Percentiles rank a stretch among this genome's conserved stretches.
phyloP scores from a whole-genome alignment of 2,888 invertebrate genomes.

The Eutolmus rufibarbis region DNA sequence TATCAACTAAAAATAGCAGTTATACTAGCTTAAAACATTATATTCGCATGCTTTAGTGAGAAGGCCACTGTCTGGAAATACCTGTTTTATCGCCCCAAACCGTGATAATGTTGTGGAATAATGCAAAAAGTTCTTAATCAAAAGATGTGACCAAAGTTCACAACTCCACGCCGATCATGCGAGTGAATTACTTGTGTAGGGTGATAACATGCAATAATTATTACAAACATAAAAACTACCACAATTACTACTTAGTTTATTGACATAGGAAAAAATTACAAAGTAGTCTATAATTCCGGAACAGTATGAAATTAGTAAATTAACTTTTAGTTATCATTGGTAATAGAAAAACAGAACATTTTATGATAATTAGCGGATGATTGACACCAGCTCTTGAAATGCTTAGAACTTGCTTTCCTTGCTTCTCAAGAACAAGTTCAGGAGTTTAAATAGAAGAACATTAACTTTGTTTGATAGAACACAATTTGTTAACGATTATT shows the following conservation, averaged over 20 bases:
- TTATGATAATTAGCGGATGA: not conserved
- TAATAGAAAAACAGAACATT: not conserved
- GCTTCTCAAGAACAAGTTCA: not conserved
- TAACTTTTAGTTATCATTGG: not conserved
- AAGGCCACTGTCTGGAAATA: not conserved
- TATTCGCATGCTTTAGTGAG: not conserved
- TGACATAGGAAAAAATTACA: not conserved
- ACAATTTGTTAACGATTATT: not conserved
- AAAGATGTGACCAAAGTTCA: slow-evolving; percentile 17
- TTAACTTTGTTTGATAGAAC: not conserved
- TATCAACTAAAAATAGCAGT: not conserved
- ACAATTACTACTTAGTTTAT: not conserved
- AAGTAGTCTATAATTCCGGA: not conserved
- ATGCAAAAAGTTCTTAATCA: not conserved
- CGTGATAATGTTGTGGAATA: not conserved
- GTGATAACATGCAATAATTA: not conserved
- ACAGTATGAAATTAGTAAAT: not conserved
- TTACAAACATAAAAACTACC: not conserved
- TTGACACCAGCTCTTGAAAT: not conserved
- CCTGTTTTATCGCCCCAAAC: not conserved
- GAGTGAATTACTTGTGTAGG: not conserved
- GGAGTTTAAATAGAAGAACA: not conserved
- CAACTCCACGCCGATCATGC: not conserved
- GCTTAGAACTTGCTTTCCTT: not conserved
- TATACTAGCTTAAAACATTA: not conserved